Conservation (phyloP, 1,140 invertebrate genomes). For the Sinella curviseta region DNA sequence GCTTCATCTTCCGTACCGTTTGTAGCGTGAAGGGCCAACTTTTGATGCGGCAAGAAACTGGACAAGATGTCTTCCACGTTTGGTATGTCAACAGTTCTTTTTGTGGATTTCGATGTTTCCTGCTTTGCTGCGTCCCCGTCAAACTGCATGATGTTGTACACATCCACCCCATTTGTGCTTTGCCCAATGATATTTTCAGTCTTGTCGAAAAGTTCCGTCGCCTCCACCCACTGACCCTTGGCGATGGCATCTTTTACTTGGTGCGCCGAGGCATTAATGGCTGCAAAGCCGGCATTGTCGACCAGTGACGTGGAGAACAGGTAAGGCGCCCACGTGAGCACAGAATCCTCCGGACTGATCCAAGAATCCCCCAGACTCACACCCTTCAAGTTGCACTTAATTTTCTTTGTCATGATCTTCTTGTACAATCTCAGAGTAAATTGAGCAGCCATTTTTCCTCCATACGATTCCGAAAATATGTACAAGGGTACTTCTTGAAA, state of each 20-base stretch:
- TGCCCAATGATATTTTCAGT: slow-evolving; percentile 64
- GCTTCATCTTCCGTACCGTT: background rate
- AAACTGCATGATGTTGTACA: slow-evolving; percentile 71
- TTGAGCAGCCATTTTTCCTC: slow-evolving; percentile 84
- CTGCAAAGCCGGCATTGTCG: slow-evolving; percentile 55
- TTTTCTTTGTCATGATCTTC: slow-evolving; percentile 64
- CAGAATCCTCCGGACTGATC: slow-evolving; percentile 80
- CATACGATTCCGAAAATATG: slow-evolving; percentile 82
- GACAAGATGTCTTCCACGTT: background rate
- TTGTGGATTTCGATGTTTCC: background rate
- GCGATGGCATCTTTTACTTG: slow-evolving; percentile 54
- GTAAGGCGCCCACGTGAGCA: slow-evolving; percentile 75
- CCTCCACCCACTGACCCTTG: slow-evolving; percentile 58
- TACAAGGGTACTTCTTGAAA: slow-evolving; percentile 73
- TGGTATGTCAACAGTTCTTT: background rate
- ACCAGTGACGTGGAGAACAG: slow-evolving; percentile 65
- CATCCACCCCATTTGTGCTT: slow-evolving; percentile 68
- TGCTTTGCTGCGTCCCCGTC: background rate
- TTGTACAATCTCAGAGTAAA: slow-evolving; percentile 66
- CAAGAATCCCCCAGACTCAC: slow-evolving; percentile 81
- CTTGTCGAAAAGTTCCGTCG: slow-evolving; percentile 65
- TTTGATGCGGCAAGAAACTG: background rate
- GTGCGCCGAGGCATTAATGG: slow-evolving; percentile 53
- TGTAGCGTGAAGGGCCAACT: background rate
- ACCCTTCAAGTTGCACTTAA: slow-evolving; percentile 72